Evolutionary conservation across 2,888 invertebrate species (phyloP).

Genomic region (Watsonalla binaria): DNA sequence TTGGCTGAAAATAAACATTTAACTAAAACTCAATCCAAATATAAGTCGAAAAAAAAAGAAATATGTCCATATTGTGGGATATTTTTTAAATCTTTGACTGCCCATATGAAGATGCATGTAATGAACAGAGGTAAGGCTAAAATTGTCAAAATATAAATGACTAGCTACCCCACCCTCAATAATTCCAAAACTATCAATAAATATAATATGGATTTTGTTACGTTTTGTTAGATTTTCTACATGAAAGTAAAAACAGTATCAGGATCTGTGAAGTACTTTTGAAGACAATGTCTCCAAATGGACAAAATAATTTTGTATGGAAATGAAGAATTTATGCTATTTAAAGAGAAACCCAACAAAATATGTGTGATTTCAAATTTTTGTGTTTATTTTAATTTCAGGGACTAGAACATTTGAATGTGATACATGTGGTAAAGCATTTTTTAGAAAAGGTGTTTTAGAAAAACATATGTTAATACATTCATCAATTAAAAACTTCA

Average conservation of each 20-base stretch:
- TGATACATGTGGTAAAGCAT: slow-evolving; percentile 39
- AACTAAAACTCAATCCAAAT: slow-evolving; percentile 9
- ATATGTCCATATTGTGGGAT: slow-evolving; percentile 57
- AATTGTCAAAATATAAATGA: slow-evolving; percentile 17
- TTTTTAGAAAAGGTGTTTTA: slow-evolving; percentile 18
- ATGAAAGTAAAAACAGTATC: too few relatives aligned
- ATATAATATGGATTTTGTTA: not conserved
- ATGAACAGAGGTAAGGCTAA: slow-evolving; percentile 5
- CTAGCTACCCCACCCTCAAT: not conserved
- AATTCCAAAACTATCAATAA: not conserved
- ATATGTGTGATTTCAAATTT: not conserved
- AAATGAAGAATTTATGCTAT: too few relatives aligned
- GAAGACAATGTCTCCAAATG: too few relatives aligned
- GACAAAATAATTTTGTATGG: too few relatives aligned
- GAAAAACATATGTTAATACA: slow-evolving; percentile 25
- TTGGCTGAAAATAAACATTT: slow-evolving; percentile 8
- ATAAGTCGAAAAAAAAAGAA: slow-evolving; percentile 9
- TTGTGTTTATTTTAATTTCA: slow-evolving; percentile 18
- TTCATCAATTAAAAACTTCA: slow-evolving; percentile 18
- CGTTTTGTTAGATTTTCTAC: too few relatives aligned
- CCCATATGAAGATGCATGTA: slow-evolving; percentile 41
- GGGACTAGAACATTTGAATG: slow-evolving; percentile 45
- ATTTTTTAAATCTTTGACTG: slow-evolving; percentile 26
- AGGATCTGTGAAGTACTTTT: too few relatives aligned
- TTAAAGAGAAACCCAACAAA: not conserved